These are phyloP conservation scores for Manacus vitellinus DNA, from an alignment of 2,113 vertebrate species.

Conservation along the genomic window DNA sequence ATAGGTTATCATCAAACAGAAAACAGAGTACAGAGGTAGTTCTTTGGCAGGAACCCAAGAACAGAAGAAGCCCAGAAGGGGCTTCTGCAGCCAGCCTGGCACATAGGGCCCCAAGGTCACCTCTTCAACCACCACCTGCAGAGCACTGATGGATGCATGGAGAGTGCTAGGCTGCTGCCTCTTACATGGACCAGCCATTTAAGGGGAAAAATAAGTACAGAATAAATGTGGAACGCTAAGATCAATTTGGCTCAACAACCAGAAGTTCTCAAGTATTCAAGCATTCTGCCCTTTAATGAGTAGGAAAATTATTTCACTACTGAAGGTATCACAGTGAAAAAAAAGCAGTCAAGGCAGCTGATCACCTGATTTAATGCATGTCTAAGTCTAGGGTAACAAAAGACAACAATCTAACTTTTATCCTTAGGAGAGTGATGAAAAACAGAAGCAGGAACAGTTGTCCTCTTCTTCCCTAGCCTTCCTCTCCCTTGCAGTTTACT, in stretches of 20 bases:
- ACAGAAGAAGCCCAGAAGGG: not conserved
- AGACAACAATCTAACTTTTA: not conserved
- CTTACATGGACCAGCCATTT: not conserved
- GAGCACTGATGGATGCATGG: rapidly evolving
- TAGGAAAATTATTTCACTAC: not conserved
- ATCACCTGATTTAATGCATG: not conserved
- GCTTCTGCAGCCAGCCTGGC: not conserved
- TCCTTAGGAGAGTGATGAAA: not conserved
- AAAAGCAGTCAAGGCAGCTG: not conserved
- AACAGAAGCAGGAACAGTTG: not conserved
- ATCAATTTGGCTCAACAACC: not conserved
- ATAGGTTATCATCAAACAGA: not conserved
- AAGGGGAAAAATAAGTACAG: not conserved
- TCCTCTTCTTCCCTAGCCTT: not conserved
- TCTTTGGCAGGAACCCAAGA: not conserved
- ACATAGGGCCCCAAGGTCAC: not conserved
- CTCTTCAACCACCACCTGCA: not conserved
- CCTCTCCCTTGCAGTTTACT: not conserved
- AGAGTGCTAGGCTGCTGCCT: not conserved
- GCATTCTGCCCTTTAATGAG: not conserved
- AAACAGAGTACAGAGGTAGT: not conserved
- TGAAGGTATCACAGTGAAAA: not conserved
- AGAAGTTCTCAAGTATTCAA: not conserved
- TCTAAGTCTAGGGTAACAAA: not conserved
- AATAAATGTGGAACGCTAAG: not conserved